Evolutionary conservation across 1,140 invertebrate genomes (phyloP).

Genomic region (Metopolophium dirhodum): DNA sequence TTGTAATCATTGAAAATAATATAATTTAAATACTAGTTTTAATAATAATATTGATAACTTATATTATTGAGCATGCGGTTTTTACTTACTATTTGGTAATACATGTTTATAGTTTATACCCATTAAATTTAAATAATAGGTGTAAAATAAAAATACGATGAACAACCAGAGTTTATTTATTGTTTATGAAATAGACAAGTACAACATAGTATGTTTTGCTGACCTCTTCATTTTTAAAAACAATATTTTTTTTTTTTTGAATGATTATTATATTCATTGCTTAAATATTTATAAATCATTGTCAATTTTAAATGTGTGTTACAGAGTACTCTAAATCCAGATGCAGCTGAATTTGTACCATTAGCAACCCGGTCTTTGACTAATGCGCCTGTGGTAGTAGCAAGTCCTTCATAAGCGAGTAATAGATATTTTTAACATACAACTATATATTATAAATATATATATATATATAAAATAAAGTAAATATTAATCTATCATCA

Average conservation of each 20-base stretch:
- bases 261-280: neutral
- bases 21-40: neutral
- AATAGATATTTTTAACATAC: conserved; percentile 30
- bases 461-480: conserved; percentile 44
- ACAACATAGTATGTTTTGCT: neutral
- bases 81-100: neutral
- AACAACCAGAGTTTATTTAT: neutral
- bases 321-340: conserved; percentile 76
- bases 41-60: neutral
- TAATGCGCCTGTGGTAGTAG: conserved; percentile 49
- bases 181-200: neutral
- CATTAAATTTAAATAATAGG: neutral
- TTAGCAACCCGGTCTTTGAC: conserved; percentile 46
- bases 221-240: neutral
- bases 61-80: neutral
- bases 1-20: neutral
- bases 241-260: neutral
- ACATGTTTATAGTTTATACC: neutral
- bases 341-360: conserved; percentile 80
- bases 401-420: conserved; percentile 45
- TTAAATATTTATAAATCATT: neutral
- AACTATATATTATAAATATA: conserved; percentile 38
- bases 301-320: conserved; percentile 60
- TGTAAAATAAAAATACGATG: neutral
- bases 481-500: conserved; percentile 47